These are phyloP conservation scores for Galaxias olidus DNA, from an alignment of 2,797 vertebrate species.

Conservation along the genomic window DNA sequence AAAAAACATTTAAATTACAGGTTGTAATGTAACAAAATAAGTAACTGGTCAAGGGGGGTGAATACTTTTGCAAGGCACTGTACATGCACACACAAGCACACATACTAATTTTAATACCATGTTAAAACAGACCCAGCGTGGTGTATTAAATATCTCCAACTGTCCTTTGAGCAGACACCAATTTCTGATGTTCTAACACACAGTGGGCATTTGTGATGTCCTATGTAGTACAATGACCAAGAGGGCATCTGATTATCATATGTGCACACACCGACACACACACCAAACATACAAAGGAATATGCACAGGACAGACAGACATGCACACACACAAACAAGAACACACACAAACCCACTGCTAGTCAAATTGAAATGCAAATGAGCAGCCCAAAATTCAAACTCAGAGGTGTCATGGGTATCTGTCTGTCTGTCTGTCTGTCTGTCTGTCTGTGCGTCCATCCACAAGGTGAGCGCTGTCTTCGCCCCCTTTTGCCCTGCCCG, in stretches of 20 bases:
- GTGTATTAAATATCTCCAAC: constrained; percentile 62
- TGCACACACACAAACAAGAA: constrained; percentile 28
- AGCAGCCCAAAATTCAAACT: constrained; percentile 32
- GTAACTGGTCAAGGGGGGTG: no score
- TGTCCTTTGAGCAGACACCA: constrained; percentile 64
- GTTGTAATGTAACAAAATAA: no score
- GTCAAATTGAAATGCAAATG: constrained; percentile 60
- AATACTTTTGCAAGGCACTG: no score
- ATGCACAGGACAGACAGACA: constrained; percentile 30
- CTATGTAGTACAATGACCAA: constrained; percentile 50
- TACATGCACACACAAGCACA: constrained; percentile 40
- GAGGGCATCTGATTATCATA: constrained; percentile 65
- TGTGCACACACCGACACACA: constrained; percentile 58
- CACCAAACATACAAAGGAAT: constrained; percentile 23
- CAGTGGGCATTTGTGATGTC: constrained; percentile 68
- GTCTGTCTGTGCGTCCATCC: constrained; percentile 21
- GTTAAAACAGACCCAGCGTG: constrained; percentile 62
- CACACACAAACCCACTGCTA: constrained; percentile 40
- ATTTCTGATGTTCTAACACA: constrained; percentile 49
- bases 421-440: constrained; percentile 23
- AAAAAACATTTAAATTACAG: no score
- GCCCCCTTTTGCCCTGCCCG: constrained; percentile 44
- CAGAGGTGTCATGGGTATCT: constrained; percentile 17
- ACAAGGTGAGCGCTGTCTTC: constrained; percentile 64
- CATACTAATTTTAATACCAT: constrained; percentile 56